Base-by-base conservation (phyloP, 23 tunicate genomes). In the Ascidia mentula region DNA sequence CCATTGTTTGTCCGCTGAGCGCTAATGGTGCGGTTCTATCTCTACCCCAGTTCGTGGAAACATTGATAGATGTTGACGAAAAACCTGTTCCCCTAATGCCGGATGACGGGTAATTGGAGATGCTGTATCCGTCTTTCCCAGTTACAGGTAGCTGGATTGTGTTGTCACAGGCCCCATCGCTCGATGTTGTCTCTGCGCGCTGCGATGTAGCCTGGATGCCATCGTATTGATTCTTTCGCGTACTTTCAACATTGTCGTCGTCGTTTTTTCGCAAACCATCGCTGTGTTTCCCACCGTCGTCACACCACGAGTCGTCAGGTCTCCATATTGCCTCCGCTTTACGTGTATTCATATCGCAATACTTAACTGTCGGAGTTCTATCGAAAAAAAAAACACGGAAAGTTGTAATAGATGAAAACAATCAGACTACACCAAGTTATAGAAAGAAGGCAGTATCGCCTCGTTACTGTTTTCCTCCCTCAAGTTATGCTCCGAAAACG, bases 21-120 rank as follows among this genome's bases (percentile, higher is more conserved):
- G 65, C 65, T 53, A 28, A 53, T 53, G 65, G 12, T 53, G 65
- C 65, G 65, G 22, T 53, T 26, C 65, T 53, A 53, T 53, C 65
- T 53, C 65, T 28, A 26, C 24, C 65, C 22, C 65, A 53, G 65
- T 53, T 53, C 65, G 24, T 53, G 65, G 65, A 53, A 53, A 53
- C 65, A 28, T 53, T 53, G 65, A 53, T 53, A 53, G 65, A 53
- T 53, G 65, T 53, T 53, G 65, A 53, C 65, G 65, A 53, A 53
- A 53, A 53, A 53, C 65, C 65, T 53, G 65, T 53, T 53, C 65
- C 65, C 65, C 65, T 53, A 26, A 9, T 28, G 65, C 65, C 65
- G 65, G 65, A 53, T 28, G 65, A 26, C 65, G 22, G 65, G 65
- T 53, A 53, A 53, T 53, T 53, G 65, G 65, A 53, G 65, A 53